Base-by-base conservation (phyloP, 53 echinoderm and acorn worm species). In the Antedon mediterranea region DNA sequence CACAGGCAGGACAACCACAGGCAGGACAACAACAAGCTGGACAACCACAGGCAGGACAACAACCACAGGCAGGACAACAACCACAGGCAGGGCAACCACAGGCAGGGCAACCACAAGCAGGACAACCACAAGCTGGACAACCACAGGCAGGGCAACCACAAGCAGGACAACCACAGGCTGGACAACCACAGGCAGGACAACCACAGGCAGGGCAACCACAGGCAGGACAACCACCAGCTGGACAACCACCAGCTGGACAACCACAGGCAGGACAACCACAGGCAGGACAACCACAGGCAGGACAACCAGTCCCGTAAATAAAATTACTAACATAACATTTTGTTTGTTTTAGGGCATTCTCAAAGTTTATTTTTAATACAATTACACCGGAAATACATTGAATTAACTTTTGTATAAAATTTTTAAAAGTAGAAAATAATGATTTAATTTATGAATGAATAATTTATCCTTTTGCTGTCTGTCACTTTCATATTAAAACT, bases 121-220 rank as follows among this genome's bases (percentile, higher is more conserved):
- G 79, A 31, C 43, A 41, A 32, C 79, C 80, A 20, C 76, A 75
- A 70, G 78, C 80, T 32, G 74, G 79, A 32, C 71, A 72, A 30
- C 31, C 57, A 76, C 73, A 73, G 33, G 31, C 73, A 72, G 85
- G 81, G 3, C 77, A 85, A 43, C 86, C 73, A 43, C 32, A 78
- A 31, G 80, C 80, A 30, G 86, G 74, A 26, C 86, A 78, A 32
- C 82, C 73, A 71, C 44, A 73, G 43, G 86, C 82, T 28, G 82
- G 82, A 73, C 82, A 74, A 71, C 34, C 71, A 78, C 71, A 71
- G 72, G 30, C 30, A 73, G 71, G 33, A 15, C 76, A 43, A 81
- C 32, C 75, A 75, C 72, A 77, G 77, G 43, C 77, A 37, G 8
- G 29, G 72, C 29, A 42, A 71, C 43, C 74, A 41, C 14, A 43